A percentile compares a stretch with the other conserved stretches of the same genome.
Conservation (phyloP, 2,888 invertebrate species). For the Apocheima hispidaria region DNA sequence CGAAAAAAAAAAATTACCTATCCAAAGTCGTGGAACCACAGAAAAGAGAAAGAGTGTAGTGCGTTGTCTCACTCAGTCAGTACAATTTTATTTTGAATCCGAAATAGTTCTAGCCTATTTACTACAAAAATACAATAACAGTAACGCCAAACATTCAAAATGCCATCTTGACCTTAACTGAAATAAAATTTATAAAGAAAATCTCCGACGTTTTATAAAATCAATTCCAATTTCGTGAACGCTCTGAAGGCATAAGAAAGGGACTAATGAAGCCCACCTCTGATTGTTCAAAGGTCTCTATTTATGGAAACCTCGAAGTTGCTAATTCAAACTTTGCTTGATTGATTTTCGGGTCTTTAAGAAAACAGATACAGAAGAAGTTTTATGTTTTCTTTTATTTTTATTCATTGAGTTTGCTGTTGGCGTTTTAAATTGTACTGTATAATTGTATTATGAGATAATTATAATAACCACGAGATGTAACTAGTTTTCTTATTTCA, state of each 20-base stretch:
- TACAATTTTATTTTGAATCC: too few relatives aligned
- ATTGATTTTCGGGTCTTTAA: slow-evolving; percentile 22
- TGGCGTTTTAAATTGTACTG: neutral
- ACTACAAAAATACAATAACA: neutral
- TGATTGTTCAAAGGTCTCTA: slow-evolving; percentile 43
- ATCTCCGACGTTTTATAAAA: slow-evolving; percentile 21
- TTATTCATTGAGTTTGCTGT: neutral
- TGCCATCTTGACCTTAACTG: neutral
- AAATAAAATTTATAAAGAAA: slow-evolving; percentile 17
- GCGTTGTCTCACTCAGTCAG: too few relatives aligned
- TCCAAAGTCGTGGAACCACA: too few relatives aligned
- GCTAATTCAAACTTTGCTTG: slow-evolving; percentile 28
- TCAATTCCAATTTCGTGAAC: slow-evolving; percentile 26
- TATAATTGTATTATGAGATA: neutral
- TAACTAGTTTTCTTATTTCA: too few relatives aligned
- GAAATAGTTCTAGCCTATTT: neutral
- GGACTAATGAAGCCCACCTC: slow-evolving; percentile 26
- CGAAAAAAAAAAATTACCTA: too few relatives aligned
- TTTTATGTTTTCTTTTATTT: neutral
- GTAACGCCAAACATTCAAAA: neutral
- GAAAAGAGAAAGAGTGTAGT: too few relatives aligned
- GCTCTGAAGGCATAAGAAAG: slow-evolving; percentile 29
- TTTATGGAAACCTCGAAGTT: slow-evolving; percentile 27
- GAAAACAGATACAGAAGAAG: slow-evolving; percentile 16
- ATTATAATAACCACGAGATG: too few relatives aligned